Base-by-base conservation (phyloP, 2,888 invertebrate genomes). In the Carterocephalus palaemon region DNA sequence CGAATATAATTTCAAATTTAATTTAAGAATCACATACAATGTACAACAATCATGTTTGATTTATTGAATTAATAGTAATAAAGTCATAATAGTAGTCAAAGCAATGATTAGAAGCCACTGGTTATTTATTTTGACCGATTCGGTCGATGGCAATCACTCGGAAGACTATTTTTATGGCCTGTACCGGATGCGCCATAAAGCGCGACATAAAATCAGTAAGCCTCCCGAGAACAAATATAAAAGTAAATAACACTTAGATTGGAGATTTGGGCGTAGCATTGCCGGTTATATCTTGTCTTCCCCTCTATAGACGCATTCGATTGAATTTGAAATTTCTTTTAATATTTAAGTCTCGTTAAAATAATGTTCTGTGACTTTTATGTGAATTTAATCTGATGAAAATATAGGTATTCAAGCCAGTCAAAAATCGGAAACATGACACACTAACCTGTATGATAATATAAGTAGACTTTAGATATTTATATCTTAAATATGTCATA, bases 181-280 rank as follows among this genome's bases (percentile, higher is more conserved):
- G 75, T 74, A 71, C 75, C 78, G 74, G 79, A 78, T 77, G 77
- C 71, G 77, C 77, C 67, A 82, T 83, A 83, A 83, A 83, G 72
- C 54, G 68, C 65, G 70, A 68, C 74, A 79, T 83, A 81, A 82
- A 83, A 83, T 78, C 79, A 75, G 74, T 75, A 76, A 77, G 75
- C 76, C 70, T 75, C 62, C 43, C 65, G 70, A 67, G 70, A 68
- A 68, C 70, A 76, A 77, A 77, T 78, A 81, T 78, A 76, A 80
- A 80, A 81, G 75, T 75, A 81, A 82, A 82, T 80, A 80, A 78
- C 74, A 78, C 77, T 78, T 77, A 74, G 69, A 77, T 75, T 70
- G 72, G 70, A 74, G 72, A 75, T 75, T 79, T 71, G 71, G 70
- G 67, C 63, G 62, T 56, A 60, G 62, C 59, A 56, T 40, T 20